A percentile compares a stretch with the other conserved stretches of the same genome.
Conservation (phyloP, 2,113 vertebrate genomes). For the Alouatta palliata region DNA sequence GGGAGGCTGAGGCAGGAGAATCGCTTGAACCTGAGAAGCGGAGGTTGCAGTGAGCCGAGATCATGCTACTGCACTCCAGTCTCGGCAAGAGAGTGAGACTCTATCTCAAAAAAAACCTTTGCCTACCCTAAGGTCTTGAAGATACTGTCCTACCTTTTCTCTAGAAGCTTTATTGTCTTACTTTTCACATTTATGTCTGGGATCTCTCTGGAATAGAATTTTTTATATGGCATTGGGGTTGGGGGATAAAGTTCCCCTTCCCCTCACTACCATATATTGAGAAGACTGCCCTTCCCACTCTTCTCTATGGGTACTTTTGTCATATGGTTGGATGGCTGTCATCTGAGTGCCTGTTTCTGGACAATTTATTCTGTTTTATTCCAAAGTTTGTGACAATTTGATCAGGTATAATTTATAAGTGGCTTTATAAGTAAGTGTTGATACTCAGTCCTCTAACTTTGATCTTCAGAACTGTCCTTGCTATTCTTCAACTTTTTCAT, state of each 20-base stretch:
- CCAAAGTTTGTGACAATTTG: not conserved
- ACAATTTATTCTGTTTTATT: not conserved
- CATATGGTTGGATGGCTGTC: not conserved
- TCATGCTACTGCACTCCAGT: too few species aligned
- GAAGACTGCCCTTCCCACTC: not conserved
- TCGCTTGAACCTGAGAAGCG: too few species aligned
- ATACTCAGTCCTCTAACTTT: not conserved
- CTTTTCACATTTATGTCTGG: not conserved
- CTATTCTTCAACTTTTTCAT: not conserved
- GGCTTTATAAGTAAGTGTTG: not conserved
- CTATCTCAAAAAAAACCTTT: not conserved
- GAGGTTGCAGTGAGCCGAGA: too few species aligned
- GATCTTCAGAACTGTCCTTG: not conserved
- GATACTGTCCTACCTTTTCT: not conserved
- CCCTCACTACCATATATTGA: not conserved
- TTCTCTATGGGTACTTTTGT: rapidly evolving
- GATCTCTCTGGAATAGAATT: not conserved
- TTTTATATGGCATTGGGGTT: not conserved
- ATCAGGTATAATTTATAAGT: not conserved
- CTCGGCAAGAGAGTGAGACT: too few species aligned
- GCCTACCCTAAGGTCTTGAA: not conserved
- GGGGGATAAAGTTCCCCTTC: not conserved
- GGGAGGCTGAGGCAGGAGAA: too few species aligned
- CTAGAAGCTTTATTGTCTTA: not conserved
- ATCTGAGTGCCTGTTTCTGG: not conserved